phyloP scores from a whole-genome alignment of 30 jellyfish, hydroid and myxozoan genomes.

The Pseudorhiza aurosa region DNA sequence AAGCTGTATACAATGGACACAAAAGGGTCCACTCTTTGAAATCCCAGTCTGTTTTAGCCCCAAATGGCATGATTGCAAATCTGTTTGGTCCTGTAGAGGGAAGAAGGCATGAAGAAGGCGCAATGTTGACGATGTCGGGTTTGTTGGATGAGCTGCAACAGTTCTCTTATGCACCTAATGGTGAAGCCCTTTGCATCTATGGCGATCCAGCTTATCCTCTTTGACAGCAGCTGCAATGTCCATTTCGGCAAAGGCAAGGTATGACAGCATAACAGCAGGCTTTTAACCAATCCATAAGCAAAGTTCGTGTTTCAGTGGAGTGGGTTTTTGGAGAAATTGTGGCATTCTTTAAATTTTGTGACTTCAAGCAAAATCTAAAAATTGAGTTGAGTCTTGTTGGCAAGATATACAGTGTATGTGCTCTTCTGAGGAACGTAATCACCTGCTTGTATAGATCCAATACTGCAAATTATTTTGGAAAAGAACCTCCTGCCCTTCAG shows the following conservation, averaged over 20 bases:
- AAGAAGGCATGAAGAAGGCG: no score
- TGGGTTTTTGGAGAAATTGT: slow-evolving; percentile 86
- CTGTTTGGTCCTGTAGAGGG: slow-evolving; percentile 41
- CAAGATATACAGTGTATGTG: slow-evolving; percentile 47
- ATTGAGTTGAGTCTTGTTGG: slow-evolving; percentile 72
- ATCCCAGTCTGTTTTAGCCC: slow-evolving; percentile 31
- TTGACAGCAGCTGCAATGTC: no score
- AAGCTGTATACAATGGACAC: slow-evolving; percentile 55
- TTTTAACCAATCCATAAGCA: no score
- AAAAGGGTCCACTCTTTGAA: slow-evolving; percentile 32
- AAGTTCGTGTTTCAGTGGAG: slow-evolving; percentile 64
- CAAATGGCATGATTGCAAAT: slow-evolving; percentile 28
- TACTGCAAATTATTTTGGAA: slow-evolving; percentile 58
- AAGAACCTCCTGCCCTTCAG: slow-evolving; percentile 70
- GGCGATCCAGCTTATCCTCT: no score
- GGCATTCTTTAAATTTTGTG: slow-evolving; percentile 61
- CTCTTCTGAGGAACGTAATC: no score
- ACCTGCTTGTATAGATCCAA: slow-evolving; percentile 75
- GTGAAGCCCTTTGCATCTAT: no score
- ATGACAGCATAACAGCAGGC: no score
- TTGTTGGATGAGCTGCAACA: no score
- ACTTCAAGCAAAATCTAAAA: slow-evolving; percentile 73
- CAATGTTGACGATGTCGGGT: no score
- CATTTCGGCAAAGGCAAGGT: no score
- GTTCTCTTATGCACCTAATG: no score